Evolutionary conservation across 2,797 vertebrate genomes (phyloP), one percentile per base, ranked within the genome.

Genomic region (Adrianichthys oophorus): DNA sequence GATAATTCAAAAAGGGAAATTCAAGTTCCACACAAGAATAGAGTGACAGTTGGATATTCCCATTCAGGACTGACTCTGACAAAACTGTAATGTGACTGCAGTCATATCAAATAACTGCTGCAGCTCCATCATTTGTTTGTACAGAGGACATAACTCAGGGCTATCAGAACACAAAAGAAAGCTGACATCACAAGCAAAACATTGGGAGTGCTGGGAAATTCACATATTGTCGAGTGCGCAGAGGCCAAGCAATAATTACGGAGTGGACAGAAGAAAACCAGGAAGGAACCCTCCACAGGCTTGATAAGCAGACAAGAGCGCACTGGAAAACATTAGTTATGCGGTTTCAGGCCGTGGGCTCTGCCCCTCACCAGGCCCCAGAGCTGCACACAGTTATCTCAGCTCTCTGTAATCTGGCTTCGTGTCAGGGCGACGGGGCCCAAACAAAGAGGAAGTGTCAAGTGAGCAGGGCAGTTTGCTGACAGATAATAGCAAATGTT

Each of bases 211-310:
- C 86, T 88, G 84, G 85, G 84, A 91, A 88, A 83, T 60, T 66
- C 66, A 77, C 67, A 79, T 55, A 67, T 55, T 75, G 68, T 57
- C 63, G 65, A 45, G 50, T 4, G 59, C 63, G 62, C 55, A 57
- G 65, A 71, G 72, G 74, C 80, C 52, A 6, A 50, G 63, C 78
- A 68, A 80, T 90, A 91, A 92, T 93, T 90, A 88, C 83, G 79
- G 64, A 68, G 48, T 48, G 62, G 68, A 74, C 74, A 72, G 85
- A 89, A 88, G 87, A 85, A 91, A 91, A 90, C 85, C 90, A 92
- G 91, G 91, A 93, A 92, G 90, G 89, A 92, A 92, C 89, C 82
- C 68, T 84, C 78, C 76, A 72, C 15, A n/a, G 76, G 59, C 48
- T 78, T 76, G 88, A 93, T 91, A 91, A 91, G 90, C 77, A 79